These are phyloP conservation scores for Palythoa grandiflora DNA, from an alignment of 92 coral and sea anemone genomes.

Conservation along the genomic window DNA sequence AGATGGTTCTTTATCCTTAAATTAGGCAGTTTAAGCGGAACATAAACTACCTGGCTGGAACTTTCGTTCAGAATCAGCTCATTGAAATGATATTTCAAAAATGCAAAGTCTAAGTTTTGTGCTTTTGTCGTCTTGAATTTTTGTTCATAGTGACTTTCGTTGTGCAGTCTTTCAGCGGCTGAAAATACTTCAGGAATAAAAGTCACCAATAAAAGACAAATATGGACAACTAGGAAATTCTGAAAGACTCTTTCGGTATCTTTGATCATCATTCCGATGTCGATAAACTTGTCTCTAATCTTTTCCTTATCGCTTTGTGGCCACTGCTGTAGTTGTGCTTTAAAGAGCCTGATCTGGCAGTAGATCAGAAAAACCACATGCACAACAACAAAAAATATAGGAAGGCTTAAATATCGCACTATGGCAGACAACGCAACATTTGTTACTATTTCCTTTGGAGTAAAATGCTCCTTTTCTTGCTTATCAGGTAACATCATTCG, in stretches of 20 bases:
- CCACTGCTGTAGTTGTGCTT: conserved; percentile 67
- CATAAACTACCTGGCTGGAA: neutral
- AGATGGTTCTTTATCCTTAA: neutral
- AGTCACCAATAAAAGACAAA: conserved; percentile 47
- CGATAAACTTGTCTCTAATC: conserved; percentile 71
- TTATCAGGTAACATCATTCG: conserved; percentile 51
- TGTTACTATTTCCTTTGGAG: neutral
- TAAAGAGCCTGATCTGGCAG: conserved; percentile 58
- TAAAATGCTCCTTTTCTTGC: conserved; percentile 48
- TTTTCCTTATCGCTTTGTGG: conserved; percentile 11
- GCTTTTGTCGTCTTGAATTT: neutral
- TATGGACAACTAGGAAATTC: conserved; percentile 51
- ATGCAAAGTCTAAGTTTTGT: neutral
- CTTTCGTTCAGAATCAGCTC: neutral
- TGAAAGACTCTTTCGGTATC: conserved; percentile 68
- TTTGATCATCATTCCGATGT: conserved; percentile 48
- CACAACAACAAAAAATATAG: conserved; percentile 60
- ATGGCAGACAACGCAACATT: conserved; percentile 32
- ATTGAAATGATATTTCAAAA: neutral
- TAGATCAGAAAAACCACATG: conserved; percentile 64
- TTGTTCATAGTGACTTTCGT: conserved; percentile 53
- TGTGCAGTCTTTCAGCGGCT: conserved; percentile 57
- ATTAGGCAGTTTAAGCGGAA: neutral
- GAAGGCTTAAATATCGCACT: conserved; percentile 59
- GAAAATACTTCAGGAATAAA: conserved; percentile 68